Base-by-base conservation (phyloP, 1,140 invertebrate species). In the Notospermus geniculatus region DNA sequence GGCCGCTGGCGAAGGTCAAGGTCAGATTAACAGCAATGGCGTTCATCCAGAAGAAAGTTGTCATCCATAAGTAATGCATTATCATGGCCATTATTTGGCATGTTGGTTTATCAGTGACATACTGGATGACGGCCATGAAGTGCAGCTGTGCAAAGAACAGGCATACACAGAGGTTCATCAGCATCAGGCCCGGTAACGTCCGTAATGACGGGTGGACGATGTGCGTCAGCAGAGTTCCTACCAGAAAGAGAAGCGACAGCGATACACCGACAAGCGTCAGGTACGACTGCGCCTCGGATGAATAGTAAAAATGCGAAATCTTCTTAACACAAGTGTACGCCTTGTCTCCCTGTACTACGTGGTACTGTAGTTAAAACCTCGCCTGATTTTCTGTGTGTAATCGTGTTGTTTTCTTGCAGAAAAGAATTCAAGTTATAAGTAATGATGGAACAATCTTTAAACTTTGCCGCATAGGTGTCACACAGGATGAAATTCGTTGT, bases 1-100 rank as follows among this genome's bases (percentile, higher is more conserved):
- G n/a, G n/a, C 13, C 43, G 2, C 41, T n/a, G n/a, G 46, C 19
- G 7, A 62, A 45, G 17, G 64, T 28, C 0, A 69, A 41, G 2
- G 57, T 43, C 45, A 74, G 64, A 58, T 83, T 74, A 4, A 73
- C 43, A 22, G 92, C 93, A 91, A 95, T 94, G 46, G 91, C 91
- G 82, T 92, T 94, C 62, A 95, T 88, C 93, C 93, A 96, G 80
- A 93, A 93, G 85, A 95, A 95, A 46, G 92, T 90, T 28, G 91
- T 87, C 75, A 95, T 83, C 81, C 92, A 93, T 79, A 91, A 89
- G 85, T 92, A 94, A 76, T 95, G 92, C 84, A 91, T 91, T 66
- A 86, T 80, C 57, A 90, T 86, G 58, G 89, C 91, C 85, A 88
- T 68, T 0, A 66, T 50, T 13, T 73, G 63, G 59, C 83, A 84